Evolutionary conservation across 2,797 vertebrate genomes (phyloP).

Genomic region (Anisognathus igniventris): DNA sequence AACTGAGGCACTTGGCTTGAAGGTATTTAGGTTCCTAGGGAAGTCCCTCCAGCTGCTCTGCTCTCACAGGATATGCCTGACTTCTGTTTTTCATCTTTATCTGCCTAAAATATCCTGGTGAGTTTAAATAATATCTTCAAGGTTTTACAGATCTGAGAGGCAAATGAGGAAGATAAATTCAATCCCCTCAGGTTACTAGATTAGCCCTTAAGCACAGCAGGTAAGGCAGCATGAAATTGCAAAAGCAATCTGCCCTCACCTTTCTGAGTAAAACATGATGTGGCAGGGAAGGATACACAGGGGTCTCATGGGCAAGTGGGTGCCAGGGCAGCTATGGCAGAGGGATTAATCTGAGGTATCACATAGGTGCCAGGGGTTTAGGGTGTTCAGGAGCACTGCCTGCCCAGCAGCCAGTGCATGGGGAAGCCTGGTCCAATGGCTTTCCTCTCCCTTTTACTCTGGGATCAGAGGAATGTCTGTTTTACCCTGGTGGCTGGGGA

Average conservation of each 20-base stretch:
- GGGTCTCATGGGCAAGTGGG: not conserved
- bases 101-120: not conserved
- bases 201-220: not conserved
- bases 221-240: not conserved
- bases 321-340: not conserved
- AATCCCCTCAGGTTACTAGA: not conserved
- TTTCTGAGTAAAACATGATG: fast-evolving
- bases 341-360: no score
- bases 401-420: fast-evolving
- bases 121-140: not conserved
- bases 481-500: not conserved
- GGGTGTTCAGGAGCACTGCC: not conserved
- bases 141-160: not conserved
- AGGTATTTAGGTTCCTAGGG: not conserved
- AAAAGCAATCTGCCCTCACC: not conserved
- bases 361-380: fast-evolving
- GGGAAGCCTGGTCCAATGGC: not conserved
- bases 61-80: not conserved
- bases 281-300: not conserved
- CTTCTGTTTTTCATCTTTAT: not conserved
- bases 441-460: not conserved
- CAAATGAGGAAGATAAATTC: not conserved
- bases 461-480: not conserved
- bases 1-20: not conserved
- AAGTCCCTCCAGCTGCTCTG: not conserved